A percentile compares a stretch with the other conserved stretches of the same genome.
phyloP scores from a whole-genome alignment of 2,797 vertebrate genomes.

The Leptodactylus fallax region DNA sequence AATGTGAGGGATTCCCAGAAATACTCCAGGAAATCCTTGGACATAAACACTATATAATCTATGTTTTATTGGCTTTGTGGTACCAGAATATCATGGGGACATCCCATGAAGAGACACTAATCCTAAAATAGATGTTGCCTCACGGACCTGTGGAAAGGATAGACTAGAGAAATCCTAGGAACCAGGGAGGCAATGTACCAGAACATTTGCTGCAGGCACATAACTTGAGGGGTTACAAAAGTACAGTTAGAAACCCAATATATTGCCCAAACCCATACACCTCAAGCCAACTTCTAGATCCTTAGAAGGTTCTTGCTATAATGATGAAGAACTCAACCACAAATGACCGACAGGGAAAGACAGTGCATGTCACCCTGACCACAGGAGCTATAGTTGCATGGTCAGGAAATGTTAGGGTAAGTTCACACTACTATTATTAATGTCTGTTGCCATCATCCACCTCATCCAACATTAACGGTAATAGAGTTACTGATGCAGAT shows the following conservation, averaged over 20 bases:
- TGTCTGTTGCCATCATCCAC: too few species aligned
- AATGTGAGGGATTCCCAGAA: neutral
- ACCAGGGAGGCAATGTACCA: neutral
- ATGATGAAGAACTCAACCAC: neutral
- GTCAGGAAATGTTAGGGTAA: too few species aligned
- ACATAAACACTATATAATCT: conserved; percentile 11
- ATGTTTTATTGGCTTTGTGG: neutral
- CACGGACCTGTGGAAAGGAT: neutral
- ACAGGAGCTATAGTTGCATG: too few species aligned
- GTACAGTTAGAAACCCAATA: neutral
- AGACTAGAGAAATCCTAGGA: neutral
- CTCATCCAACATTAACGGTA: too few species aligned
- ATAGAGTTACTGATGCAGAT: too few species aligned
- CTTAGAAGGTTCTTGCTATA: neutral
- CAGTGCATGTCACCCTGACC: too few species aligned
- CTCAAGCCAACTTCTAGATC: neutral
- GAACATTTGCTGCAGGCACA: neutral
- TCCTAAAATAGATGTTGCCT: neutral
- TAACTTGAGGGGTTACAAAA: neutral
- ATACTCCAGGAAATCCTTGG: conserved; percentile 16
- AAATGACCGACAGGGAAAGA: too few species aligned
- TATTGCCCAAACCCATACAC: neutral
- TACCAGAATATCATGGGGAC: neutral
- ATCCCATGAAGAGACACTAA: neutral
- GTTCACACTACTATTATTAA: too few species aligned